These are phyloP conservation scores for Phrixothrix hirtus DNA, from an alignment of 2,888 invertebrate species.

Conservation along the genomic window DNA sequence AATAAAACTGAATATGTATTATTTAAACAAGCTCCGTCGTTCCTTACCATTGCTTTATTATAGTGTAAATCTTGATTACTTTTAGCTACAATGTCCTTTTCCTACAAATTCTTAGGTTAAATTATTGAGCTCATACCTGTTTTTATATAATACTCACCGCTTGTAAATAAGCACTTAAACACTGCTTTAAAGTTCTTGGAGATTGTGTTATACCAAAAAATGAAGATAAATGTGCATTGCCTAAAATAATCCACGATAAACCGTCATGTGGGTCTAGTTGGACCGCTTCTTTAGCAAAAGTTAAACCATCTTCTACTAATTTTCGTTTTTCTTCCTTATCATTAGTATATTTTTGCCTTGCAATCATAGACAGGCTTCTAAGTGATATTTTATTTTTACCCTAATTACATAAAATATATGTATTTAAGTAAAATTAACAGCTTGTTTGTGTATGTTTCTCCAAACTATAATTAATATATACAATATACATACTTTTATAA, in stretches of 20 bases:
- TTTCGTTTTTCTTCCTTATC: slow-evolving; percentile 61
- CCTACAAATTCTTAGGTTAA: too few relatives aligned
- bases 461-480: too few relatives aligned
- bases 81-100: slow-evolving; percentile 70
- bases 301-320: slow-evolving; percentile 72
- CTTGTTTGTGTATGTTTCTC: too few relatives aligned
- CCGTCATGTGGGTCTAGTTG: slow-evolving; percentile 77
- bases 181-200: slow-evolving; percentile 69
- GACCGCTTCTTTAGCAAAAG: slow-evolving; percentile 81
- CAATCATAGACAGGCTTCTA: slow-evolving; percentile 79
- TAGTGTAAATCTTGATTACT: slow-evolving; percentile 80
- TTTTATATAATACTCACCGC: slow-evolving; percentile 75
- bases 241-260: slow-evolving; percentile 80
- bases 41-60: slow-evolving; percentile 80
- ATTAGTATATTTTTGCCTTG: slow-evolving; percentile 66
- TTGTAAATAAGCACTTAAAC: slow-evolving; percentile 79
- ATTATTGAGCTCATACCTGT: too few relatives aligned
- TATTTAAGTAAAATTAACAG: too few relatives aligned
- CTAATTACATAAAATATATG: too few relatives aligned
- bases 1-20: too few relatives aligned
- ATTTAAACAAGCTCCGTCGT: not conserved
- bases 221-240: slow-evolving; percentile 81
- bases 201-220: slow-evolving; percentile 78
- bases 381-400: slow-evolving; percentile 74
- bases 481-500: too few relatives aligned